Conservation (phyloP, 1,140 invertebrate species). For the Melitaea cinxia region DNA sequence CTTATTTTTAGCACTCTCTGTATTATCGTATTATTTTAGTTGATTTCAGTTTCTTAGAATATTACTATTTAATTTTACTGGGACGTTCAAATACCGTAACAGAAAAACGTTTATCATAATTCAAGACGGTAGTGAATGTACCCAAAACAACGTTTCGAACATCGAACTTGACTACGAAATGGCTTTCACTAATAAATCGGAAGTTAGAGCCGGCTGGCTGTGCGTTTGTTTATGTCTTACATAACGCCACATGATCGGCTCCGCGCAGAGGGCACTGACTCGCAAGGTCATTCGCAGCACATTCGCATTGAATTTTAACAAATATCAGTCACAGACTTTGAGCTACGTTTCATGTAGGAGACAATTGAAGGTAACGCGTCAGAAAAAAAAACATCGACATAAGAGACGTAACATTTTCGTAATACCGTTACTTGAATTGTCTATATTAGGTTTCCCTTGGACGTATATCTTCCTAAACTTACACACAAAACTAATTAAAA, state of each 20-base stretch:
- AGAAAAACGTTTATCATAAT: not conserved
- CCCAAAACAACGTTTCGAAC: not conserved
- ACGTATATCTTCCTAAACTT: no score
- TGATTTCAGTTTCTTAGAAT: no score
- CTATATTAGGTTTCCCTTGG: no score
- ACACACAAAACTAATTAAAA: no score
- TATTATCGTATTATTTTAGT: no score
- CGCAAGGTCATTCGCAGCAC: slow-evolving; percentile 35
- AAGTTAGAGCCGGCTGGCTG: slow-evolving; percentile 5
- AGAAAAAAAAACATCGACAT: not conserved
- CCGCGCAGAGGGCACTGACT: slow-evolving; percentile 34
- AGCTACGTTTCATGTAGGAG: not conserved
- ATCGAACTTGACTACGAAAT: not conserved
- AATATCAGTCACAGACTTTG: not conserved
- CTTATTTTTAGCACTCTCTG: no score
- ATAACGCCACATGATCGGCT: slow-evolving; percentile 9
- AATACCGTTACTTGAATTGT: no score
- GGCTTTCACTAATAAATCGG: slow-evolving; percentile 20
- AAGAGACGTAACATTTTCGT: not conserved
- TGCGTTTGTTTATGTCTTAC: slow-evolving; percentile 22
- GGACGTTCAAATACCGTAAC: not conserved
- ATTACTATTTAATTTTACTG: not conserved
- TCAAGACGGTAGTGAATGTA: not conserved
- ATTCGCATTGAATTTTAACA: slow-evolving; percentile 18
- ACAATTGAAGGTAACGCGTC: not conserved